Base-by-base conservation (phyloP, 2,797 vertebrate genomes). In the Pangasius larnaudii region DNA sequence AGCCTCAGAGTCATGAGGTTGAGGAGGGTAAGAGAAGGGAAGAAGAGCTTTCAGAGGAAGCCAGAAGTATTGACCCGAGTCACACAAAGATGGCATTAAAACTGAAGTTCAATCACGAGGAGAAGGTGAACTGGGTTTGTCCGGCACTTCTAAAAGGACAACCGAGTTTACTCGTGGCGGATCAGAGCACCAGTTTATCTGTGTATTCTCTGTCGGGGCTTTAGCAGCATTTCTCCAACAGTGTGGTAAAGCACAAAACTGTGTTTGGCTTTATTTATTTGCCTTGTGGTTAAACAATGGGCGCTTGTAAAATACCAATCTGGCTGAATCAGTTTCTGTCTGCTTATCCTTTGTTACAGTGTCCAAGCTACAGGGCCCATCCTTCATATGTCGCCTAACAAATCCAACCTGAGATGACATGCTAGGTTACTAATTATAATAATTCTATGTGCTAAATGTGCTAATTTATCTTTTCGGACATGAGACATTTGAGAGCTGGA, bases 51-150 rank as follows among this genome's bases (percentile, higher is more conserved):
- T 39, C 71, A 14, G 77, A 53, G 16, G 75, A 58, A 10, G 86
- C 59, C 14, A 46, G 42, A 90, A 90, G 63, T 88, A 86, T 0
- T 51, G 7, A 82, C 24, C 27, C 59, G 9, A 49, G 46, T 84
- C 82, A 3, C 61, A 79, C 91, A 24, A 92, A 91, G 13, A n/a
- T 94, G 69, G 93, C 93, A 61, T 96, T 97, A 80, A 97, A 95
- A 92, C 92, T 98, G 53, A 95, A 92, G 89, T 96, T 99, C 88
- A 94, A 93, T 87, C 98, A 99, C 0, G 96, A 97, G 69, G 96
- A 98, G 87, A 99, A 99, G 90, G 96, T 99, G 91, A 99, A 99
- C 96, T 99, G 98, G 98, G 92, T 99, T 69, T 95, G 96, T 0
- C 97, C 94, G 0, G 74, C 94, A 8, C 93, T 96, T 86, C 93